Percentiles rank a stretch among this genome's conserved stretches.
Evolutionary conservation across 2,888 invertebrate species (phyloP).

Genomic region (Atrina japonica): DNA sequence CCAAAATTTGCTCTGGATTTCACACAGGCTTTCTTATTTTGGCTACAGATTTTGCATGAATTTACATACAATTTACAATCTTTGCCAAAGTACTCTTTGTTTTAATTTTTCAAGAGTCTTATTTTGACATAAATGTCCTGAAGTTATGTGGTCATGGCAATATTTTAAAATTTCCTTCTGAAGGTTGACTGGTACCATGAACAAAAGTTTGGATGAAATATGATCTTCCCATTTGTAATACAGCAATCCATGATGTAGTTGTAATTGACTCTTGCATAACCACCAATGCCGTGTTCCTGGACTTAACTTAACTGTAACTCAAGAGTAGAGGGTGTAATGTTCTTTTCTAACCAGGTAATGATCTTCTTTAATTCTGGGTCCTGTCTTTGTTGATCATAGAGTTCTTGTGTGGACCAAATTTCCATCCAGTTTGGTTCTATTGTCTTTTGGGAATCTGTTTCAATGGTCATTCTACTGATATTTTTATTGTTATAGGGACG

Average conservation of each 20-base stretch:
- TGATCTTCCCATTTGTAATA: constrained; percentile 6
- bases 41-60: constrained; percentile 23
- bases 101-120: constrained; percentile 28
- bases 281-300: not conserved
- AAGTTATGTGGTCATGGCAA: constrained; percentile 23
- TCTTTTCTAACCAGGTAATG: not conserved
- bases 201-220: not conserved
- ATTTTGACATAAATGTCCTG: constrained; percentile 29
- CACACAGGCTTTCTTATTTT: constrained; percentile 14
- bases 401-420: not conserved
- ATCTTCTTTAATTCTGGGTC: not conserved
- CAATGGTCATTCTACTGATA: not conserved
- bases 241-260: not conserved
- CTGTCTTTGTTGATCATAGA: not conserved
- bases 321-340: not conserved
- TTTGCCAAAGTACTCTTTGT: constrained; percentile 26
- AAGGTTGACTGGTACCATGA: not conserved
- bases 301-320: too few relatives aligned
- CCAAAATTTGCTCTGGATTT: not conserved
- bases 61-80: constrained; percentile 14
- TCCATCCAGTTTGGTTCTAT: too few relatives aligned
- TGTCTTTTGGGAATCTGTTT: too few relatives aligned
- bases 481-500: not conserved
- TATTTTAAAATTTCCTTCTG: not conserved
- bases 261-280: constrained; percentile 11